These are phyloP conservation scores for Coreius guichenoti DNA, from an alignment of 2,797 vertebrate species.

Conservation along the genomic window DNA sequence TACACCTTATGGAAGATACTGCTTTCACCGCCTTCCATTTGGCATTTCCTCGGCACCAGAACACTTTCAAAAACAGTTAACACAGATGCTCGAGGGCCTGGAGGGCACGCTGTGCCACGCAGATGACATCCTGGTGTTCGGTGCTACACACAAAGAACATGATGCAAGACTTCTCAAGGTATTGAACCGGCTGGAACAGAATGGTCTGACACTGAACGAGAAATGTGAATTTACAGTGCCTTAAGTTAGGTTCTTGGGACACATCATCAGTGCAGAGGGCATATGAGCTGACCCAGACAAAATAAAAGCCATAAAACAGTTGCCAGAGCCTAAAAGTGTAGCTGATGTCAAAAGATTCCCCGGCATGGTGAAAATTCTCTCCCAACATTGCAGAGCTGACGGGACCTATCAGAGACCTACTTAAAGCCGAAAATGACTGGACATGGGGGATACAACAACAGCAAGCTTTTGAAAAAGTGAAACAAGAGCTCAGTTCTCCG, in stretches of 20 bases:
- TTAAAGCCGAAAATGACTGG: neutral
- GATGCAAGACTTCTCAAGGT: conserved; percentile 29
- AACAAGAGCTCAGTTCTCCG: neutral
- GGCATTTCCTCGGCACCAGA: conserved; percentile 37
- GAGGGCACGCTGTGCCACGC: conserved; percentile 38
- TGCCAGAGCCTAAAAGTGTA: conserved; percentile 24
- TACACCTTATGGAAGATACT: no score
- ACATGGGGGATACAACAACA: neutral
- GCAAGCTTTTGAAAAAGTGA: neutral
- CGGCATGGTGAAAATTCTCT: neutral
- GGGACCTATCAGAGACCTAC: neutral
- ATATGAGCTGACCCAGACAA: conserved; percentile 42
- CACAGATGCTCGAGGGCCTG: conserved; percentile 31
- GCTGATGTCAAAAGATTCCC: conserved; percentile 21
- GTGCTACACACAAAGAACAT: neutral
- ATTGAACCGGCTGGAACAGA: conserved; percentile 3
- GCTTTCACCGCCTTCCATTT: conserved; percentile 40
- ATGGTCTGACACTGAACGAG: conserved; percentile 46
- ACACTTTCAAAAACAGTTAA: conserved; percentile 39
- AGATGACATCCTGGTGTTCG: conserved; percentile 41
- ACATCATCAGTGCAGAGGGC: conserved; percentile 8
- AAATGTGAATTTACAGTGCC: conserved; percentile 49
- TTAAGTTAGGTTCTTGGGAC: conserved; percentile 31
- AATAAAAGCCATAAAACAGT: conserved; percentile 28
- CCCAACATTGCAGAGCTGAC: conserved; percentile 2